Evolutionary conservation across 2,113 vertebrate genomes (phyloP), one percentile per base, ranked within the genome.

Genomic region (Phalacrocorax pelagicus): DNA sequence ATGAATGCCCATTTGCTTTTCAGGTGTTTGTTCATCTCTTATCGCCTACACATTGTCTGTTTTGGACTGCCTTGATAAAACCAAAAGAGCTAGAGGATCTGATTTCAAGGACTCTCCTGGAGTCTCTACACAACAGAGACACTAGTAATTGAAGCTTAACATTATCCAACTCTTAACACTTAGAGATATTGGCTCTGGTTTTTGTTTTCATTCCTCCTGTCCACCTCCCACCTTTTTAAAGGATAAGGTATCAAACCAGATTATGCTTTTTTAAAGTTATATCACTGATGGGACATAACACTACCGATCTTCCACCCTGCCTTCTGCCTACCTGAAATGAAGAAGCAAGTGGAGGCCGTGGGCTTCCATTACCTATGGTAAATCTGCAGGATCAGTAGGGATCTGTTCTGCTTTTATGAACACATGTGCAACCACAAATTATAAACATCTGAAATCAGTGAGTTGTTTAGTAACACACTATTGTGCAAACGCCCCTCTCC

Each of bases 31-130:
- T 30, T 75, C 9, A 22, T 15, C 27, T 77, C 30, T 78, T 12
- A n/a, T n/a, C 24, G 8, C 6, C 17, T 65, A 14, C 23, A 8
- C 65, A 61, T 91, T 4, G 1, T 4, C 11, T 1, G 1, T 51
- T 75, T 84, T 57, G 29, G 19, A 29, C 30, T 77, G 34, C 9
- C 21, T 65, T 57, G 18, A 36, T 84, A 38, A 92, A 85, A 55
- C 16, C 47, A 23, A 32, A 70, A 63, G 15, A 87, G 8, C 17
- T 42, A 36, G 38, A 63, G 12, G 22, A 47, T 81, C 12, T 2
- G 0, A 12, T 73, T 30, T 44, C 20, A 46, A 65, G 14, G 18
- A 34, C 8, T 52, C 5, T 81, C 34, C 10, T 3, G 4, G 12
- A 62, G 14, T 78, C 81, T 62, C 61, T 81, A 11, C 8, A 8